Base-by-base conservation (phyloP, 2,797 vertebrate genomes). In the Botia kubotai region DNA sequence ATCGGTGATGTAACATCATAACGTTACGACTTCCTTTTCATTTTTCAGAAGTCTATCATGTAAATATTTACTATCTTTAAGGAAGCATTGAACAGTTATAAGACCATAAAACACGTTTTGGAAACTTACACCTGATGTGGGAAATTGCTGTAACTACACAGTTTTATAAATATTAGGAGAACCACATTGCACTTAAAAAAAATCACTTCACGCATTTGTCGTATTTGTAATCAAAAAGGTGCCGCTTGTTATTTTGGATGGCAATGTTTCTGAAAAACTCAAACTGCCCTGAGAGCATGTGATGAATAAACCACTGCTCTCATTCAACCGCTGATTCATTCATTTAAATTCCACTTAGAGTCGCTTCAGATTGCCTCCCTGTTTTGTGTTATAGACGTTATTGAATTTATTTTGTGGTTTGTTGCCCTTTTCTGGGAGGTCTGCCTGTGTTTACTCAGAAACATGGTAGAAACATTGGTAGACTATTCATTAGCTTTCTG, bases 31-130 rank as follows among this genome's bases (percentile, higher is more conserved):
- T 66, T 36, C 23, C 50, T 67, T 72, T 46, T 65, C 1, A 48
- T 55, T 8, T 29, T 3, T 33, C 33, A 33, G 21, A 21, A 67
- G 82, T 75, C 19, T 80, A 65, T 13, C 6, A 77, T 53, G 6
- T 5, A 26, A 3, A 60, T 7, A 50, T 74, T 87, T 82, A 29
- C 29, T 4, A 29, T 29, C 29, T 29, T 4, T 2, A 29, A 29
- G 4, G 2, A 33, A 3, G 33, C 82, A 60, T 36, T 63, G 39
- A 6, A 39, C 70, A 19, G 50, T 84, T 82, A 58, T 55, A 72
- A 62, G 82, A 82, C 72, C 83, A 80, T 88, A 89, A 89, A 89
- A 88, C 88, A 88, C 83, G 83, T 87, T 84, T 86, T 85, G 86
- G 87, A 90, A 88, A 88, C 84, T 88, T 85, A 87, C 79, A 84